Evolutionary conservation across 1,140 invertebrate genomes (phyloP), one percentile per base, ranked within the genome.

Genomic region (Drosophila neocordata): DNA sequence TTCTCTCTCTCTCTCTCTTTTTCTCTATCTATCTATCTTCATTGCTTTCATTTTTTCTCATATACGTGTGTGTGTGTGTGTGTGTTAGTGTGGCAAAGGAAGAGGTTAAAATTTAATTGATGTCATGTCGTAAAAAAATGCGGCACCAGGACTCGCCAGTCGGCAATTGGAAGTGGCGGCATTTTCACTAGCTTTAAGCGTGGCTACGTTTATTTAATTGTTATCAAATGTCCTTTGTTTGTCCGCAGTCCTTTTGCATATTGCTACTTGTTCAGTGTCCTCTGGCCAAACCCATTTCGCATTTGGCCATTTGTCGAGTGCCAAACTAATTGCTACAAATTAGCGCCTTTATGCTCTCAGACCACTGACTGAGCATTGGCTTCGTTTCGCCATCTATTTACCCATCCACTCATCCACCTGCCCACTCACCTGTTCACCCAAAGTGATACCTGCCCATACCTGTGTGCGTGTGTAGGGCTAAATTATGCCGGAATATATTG

Each of bases 301-400:
- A 44, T 20, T 58, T 37, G 55, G 57, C 57, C 57, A 59, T 55
- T 65, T 56, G 53, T 38, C 56, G 55, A 65, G 77, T 77, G 65
- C 51, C 55, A 87, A 77, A 72, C 79, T 79, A 88, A 88, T 88
- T 88, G 84, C 73, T 80, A 66, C 83, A 88, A 88, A 88, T 88
- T 88, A 88, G 77, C 83, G 84, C 84, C 79, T 84, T 88, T 88
- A 79, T 89, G 79, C 70, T 65, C 67, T 55, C 59, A 70, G 64
- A 20, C 65, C 64, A 65, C 79, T 60, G 60, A 70, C 60, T 74
- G 61, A 66, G 65, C 74, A 63, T 55, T 56, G 59, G 44, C 77
- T 63, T 64, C 68, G 72, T 44, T 64, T 69, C 48, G 65, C 55
- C 13, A 11, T 13, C 51, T 12, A 44, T 55, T 22, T 34, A 22